Conservation (phyloP, 2,113 vertebrate genomes). For the Toxotes chatareus region DNA sequence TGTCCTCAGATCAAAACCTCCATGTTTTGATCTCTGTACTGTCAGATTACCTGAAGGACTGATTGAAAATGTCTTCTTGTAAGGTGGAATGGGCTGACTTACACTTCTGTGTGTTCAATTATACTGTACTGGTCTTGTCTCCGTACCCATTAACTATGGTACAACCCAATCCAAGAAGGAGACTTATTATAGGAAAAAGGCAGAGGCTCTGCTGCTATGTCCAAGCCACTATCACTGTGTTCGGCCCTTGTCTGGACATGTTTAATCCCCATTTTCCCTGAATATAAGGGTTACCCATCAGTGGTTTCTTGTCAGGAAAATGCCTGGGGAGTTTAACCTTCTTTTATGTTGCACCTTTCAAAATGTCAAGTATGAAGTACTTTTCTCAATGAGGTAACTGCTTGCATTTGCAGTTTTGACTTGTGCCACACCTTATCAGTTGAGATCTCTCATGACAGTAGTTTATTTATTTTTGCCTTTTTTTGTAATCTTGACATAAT, state of each 20-base stretch:
- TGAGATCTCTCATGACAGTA: neutral
- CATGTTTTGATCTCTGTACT: constrained; percentile 26
- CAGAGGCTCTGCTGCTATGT: neutral
- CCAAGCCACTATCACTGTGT: neutral
- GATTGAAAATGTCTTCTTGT: constrained; percentile 35
- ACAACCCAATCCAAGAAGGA: neutral
- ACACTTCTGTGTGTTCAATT: constrained; percentile 13
- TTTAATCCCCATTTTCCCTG: neutral
- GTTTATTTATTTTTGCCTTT: no score
- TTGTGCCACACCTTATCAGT: neutral
- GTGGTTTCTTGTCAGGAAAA: constrained; percentile 10
- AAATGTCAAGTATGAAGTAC: constrained; percentile 34
- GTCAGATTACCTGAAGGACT: constrained; percentile 26
- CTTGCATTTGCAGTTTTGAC: neutral
- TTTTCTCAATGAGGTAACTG: constrained; percentile 25
- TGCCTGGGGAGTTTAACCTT: constrained; percentile 1
- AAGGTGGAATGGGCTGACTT: constrained; percentile 12
- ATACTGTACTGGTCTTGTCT: neutral
- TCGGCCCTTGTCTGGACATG: neutral
- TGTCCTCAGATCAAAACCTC: constrained; percentile 48
- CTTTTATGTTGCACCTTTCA: constrained; percentile 35
- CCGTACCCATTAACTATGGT: neutral
- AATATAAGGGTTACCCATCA: neutral
- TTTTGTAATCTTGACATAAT: neutral
- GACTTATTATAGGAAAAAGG: neutral